These are phyloP conservation scores for Heliothis virescens DNA, from an alignment of 1,140 invertebrate genomes.

Conservation along the genomic window DNA sequence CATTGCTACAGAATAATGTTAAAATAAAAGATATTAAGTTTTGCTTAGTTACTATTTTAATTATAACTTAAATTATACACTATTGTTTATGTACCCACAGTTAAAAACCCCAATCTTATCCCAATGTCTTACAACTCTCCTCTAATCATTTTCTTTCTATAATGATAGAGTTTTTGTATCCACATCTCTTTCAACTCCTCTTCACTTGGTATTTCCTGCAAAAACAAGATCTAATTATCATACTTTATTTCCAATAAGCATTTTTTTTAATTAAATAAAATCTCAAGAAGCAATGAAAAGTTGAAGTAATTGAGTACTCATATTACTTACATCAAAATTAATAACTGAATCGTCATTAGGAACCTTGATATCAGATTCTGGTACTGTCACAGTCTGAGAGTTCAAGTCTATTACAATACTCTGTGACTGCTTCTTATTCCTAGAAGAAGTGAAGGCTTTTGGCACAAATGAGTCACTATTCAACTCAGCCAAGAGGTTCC, in stretches of 20 bases:
- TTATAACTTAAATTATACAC: slow-evolving; percentile 18
- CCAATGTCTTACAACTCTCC: slow-evolving; percentile 60
- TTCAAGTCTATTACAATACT: slow-evolving; percentile 85
- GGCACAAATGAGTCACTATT: slow-evolving; percentile 82
- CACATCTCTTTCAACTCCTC: slow-evolving; percentile 83
- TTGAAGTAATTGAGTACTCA: background rate
- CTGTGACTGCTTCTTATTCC: slow-evolving; percentile 78
- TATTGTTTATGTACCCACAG: background rate
- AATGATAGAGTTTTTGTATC: slow-evolving; percentile 83
- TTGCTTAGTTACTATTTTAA: background rate
- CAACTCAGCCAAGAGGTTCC: slow-evolving; percentile 81
- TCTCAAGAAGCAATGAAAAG: background rate
- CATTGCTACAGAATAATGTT: background rate
- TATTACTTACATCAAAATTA: slow-evolving; percentile 79
- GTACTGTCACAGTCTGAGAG: slow-evolving; percentile 79
- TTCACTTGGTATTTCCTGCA: slow-evolving; percentile 82
- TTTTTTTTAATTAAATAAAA: no score
- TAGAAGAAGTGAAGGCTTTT: slow-evolving; percentile 81
- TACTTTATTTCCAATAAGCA: no score
- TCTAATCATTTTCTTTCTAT: slow-evolving; percentile 82
- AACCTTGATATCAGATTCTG: slow-evolving; percentile 73
- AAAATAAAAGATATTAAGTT: background rate
- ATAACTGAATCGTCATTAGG: slow-evolving; percentile 81
- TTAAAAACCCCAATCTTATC: background rate
- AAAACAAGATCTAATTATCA: slow-evolving; percentile 43